Base-by-base conservation (phyloP, 2,113 vertebrate genomes). In the Verasper variegatus region DNA sequence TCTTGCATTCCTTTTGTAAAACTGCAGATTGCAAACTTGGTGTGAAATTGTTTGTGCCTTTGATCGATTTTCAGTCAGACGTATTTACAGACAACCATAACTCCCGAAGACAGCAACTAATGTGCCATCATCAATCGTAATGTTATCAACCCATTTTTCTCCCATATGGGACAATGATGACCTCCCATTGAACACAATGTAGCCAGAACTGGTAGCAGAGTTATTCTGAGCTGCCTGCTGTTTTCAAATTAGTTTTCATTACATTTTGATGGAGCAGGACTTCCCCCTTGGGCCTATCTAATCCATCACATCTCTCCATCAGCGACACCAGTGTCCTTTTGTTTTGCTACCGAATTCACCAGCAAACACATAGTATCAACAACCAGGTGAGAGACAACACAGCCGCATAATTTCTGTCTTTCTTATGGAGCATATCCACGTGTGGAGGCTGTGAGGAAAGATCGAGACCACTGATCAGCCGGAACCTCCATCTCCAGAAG, bases 221-320 rank as follows among this genome's bases (percentile, higher is more conserved):
- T 83, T 84, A 89, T 84, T 86, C 85, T 83, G 76, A 60, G 75
- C 83, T 31, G 31, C 31, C 31, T 31, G 31, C 31, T 82, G 77
- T 80, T 89, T 91, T 89, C 76, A 86, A 79, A 90, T 93, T 89
- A 90, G 81, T 88, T 93, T 92, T 91, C 84, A 90, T 91, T 90
- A 91, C 70, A 86, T 83, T 87, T 84, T 89, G 90, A 88, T 81
- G 83, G 78, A 87, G 20, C 82, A 70, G 88, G 84, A 88, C 91
- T 87, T 89, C 88, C 90, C 88, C 85, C 86, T 76, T 72, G 42
- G 86, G 84, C 70, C 68, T 51, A 71, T 73, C 51, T 80, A 85
- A 93, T 92, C 90, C 83, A 93, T 93, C 90, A 92, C 47, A 63
- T 75, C 76, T 62, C 64, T 71, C 71, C 71, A 72, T 81, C 82